Conservation (phyloP, 2,113 vertebrate species). For the Tupaia chinensis region DNA sequence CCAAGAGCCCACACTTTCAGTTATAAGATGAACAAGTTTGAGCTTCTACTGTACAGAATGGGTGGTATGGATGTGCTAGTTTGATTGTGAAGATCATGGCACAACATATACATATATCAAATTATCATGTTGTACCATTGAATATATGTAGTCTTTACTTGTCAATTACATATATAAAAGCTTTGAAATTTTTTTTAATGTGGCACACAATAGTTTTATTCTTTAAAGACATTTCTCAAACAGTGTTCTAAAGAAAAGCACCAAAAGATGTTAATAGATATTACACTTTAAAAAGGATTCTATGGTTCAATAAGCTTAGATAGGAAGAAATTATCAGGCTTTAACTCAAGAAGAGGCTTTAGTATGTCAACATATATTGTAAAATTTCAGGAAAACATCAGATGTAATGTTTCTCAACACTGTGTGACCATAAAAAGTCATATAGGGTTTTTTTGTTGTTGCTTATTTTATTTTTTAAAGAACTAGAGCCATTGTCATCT, state of each 20-base stretch:
- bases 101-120: background rate
- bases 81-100: background rate
- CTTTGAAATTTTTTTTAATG: background rate
- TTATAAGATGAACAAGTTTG: background rate
- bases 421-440: background rate
- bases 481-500: background rate
- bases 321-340: conserved; percentile 9
- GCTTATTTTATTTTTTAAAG: background rate
- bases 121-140: background rate
- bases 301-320: background rate
- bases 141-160: background rate
- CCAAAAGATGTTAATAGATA: conserved; percentile 9
- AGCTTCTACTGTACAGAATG: background rate
- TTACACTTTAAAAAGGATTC: background rate
- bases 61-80: background rate
- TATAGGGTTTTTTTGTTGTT: background rate
- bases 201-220: background rate
- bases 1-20: background rate
- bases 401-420: background rate
- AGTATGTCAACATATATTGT: background rate
- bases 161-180: background rate
- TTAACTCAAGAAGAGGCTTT: conserved; percentile 10
- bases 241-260: conserved; percentile 38
- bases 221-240: conserved; percentile 40
- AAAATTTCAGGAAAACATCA: background rate